A percentile compares a stretch with the other conserved stretches of the same genome.
Evolutionary conservation across 2,113 vertebrate genomes (phyloP).

Genomic region (Echinops telfairi): DNA sequence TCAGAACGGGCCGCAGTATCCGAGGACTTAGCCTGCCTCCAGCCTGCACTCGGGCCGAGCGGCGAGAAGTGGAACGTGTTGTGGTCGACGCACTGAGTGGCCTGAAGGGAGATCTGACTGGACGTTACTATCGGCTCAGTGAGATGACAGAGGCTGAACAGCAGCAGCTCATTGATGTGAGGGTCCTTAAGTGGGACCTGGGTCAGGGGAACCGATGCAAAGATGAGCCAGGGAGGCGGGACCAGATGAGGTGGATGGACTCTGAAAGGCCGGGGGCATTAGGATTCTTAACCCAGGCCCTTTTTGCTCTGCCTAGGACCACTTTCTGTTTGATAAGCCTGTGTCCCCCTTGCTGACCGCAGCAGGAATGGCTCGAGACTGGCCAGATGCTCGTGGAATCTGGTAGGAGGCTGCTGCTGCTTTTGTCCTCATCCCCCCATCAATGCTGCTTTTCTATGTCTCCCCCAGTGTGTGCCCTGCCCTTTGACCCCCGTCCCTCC

Average conservation of each 20-base stretch:
- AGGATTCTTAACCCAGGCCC: neutral
- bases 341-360: constrained; percentile 91
- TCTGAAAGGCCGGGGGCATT: neutral
- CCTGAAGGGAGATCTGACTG: constrained; percentile 88
- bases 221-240: constrained; percentile 20
- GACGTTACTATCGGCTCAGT: constrained; percentile 90
- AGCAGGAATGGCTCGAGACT: constrained; percentile 92
- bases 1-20: constrained; percentile 93
- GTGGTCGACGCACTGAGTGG: constrained; percentile 86
- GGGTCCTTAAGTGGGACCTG: constrained; percentile 27
- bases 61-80: constrained; percentile 91
- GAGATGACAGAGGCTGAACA: constrained; percentile 91
- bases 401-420: constrained; percentile 85
- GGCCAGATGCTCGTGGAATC: constrained; percentile 92
- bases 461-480: neutral
- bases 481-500: constrained; percentile 18
- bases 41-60: constrained; percentile 89
- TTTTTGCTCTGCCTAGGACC: constrained; percentile 86
- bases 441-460: neutral
- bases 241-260: neutral
- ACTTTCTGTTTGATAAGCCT: constrained; percentile 93
- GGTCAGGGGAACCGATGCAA: neutral
- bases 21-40: constrained; percentile 91
- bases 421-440: neutral
- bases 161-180: constrained; percentile 92